Evolutionary conservation across 2,797 vertebrate species (phyloP).

Genomic region (Rhynchonycteris naso): DNA sequence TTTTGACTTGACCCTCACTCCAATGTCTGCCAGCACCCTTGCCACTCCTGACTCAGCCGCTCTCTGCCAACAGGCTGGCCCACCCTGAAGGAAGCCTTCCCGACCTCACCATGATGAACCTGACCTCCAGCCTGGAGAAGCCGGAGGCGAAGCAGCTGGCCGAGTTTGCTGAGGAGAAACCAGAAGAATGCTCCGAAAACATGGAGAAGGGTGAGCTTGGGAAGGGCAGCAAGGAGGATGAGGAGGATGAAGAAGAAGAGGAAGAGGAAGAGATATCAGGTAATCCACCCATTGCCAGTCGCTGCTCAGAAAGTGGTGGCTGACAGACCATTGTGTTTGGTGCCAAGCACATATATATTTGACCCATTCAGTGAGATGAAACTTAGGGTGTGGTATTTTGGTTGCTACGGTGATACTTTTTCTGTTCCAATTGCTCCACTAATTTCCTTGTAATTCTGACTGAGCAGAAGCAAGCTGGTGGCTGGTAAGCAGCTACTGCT

Average conservation of each 20-base stretch:
- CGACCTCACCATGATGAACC: conserved; percentile 95
- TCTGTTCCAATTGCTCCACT: not conserved
- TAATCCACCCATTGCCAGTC: conserved; percentile 69
- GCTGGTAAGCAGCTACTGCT: not conserved
- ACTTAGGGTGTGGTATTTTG: not conserved
- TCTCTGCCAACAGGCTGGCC: conserved; percentile 90
- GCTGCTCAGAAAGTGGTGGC: not conserved
- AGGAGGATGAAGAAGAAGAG: conserved; percentile 85
- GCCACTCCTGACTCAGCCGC: conserved; percentile 69
- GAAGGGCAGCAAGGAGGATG: conserved; percentile 80
- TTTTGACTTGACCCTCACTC: conserved; percentile 60
- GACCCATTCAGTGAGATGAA: not conserved
- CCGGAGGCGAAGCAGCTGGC: conserved; percentile 83
- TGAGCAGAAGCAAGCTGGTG: not conserved
- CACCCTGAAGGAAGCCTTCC: conserved; percentile 96
- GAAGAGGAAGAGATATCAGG: conserved; percentile 92
- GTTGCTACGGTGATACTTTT: not conserved
- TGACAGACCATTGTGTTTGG: not conserved
- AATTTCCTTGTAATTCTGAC: not conserved
- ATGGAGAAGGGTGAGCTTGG: conserved; percentile 75
- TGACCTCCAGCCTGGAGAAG: conserved; percentile 86
- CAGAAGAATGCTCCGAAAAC: conserved; percentile 77
- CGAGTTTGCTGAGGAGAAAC: conserved; percentile 79
- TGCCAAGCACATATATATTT: not conserved
- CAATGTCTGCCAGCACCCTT: fast-evolving